Percentiles rank a stretch among this genome's conserved stretches.
Conservation (phyloP, 2,797 vertebrate genomes). For the Vultur gryphus region DNA sequence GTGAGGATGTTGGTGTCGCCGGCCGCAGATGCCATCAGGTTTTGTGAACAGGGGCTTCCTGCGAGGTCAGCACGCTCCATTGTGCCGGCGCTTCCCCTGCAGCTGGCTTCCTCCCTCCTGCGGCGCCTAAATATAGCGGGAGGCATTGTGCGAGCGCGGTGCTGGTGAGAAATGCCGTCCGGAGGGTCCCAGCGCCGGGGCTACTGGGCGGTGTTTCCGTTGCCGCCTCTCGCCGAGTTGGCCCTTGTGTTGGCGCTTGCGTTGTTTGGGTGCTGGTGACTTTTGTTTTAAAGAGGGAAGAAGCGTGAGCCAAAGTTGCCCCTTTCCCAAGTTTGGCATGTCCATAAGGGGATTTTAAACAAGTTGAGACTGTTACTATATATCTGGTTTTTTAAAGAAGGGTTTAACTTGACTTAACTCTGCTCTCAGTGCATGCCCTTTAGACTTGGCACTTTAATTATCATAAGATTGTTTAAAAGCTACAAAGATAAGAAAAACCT, state of each 20-base stretch:
- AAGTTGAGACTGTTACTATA: accelerated
- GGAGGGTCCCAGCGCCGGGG: accelerated
- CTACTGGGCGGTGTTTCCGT: neutral
- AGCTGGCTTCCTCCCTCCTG: constrained; percentile 35
- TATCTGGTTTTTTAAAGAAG: neutral
- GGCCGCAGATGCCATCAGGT: neutral
- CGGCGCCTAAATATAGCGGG: neutral
- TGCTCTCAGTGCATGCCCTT: neutral
- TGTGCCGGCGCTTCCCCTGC: constrained; percentile 4
- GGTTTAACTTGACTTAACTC: neutral
- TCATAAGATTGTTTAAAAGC: neutral
- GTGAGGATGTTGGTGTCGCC: neutral
- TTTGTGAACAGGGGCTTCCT: constrained; percentile 9
- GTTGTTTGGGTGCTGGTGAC: neutral
- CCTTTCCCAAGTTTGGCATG: neutral
- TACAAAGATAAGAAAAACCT: constrained; percentile 3
- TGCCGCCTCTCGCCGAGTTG: accelerated
- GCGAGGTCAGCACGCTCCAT: neutral
- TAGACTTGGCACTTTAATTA: neutral
- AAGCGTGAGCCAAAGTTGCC: accelerated
- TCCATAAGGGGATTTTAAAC: neutral
- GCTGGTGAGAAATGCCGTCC: accelerated
- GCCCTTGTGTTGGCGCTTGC: accelerated
- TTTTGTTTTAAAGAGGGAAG: neutral
- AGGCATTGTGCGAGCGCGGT: accelerated